Base-by-base conservation (phyloP, 1,140 invertebrate species). In the Vanessa atalanta region DNA sequence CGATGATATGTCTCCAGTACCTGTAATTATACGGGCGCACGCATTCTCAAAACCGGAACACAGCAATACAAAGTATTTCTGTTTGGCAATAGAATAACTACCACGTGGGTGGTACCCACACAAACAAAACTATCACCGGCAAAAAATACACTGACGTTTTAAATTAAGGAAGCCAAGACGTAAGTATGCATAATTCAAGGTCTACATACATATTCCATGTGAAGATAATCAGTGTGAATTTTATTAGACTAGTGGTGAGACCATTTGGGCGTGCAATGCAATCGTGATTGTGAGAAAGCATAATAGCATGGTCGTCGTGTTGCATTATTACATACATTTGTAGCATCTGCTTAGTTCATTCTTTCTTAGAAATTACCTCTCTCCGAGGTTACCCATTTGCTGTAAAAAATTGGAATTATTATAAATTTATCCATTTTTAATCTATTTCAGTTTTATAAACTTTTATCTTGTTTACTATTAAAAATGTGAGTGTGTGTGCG, bases 251-350 rank as follows among this genome's bases (percentile, higher is more conserved):
- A 70, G 72, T 47, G 53, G 51, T 72, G 65, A 63, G 65, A 73
- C 53, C 71, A 78, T 75, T 77, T 66, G 73, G 69, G 73, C 73
- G 71, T 77, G 75, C 73, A 68, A 72, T 74, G 74, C 68, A 81
- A 72, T 77, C 76, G 67, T 70, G 75, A 72, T 75, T 75, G 51
- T 70, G 72, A 47, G 74, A 76, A 67, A 60, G 65, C 72, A 74
- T 82, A 78, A 74, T 78, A 76, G 70, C 72, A 66, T 75, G 65
- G 48, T 73, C 65, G 65, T 47, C 47, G 68, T 76, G 75, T 76
- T 50, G 65, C 60, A 75, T 78, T 78, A 76, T 70, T 82, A 71
- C 74, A 78, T 82, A 75, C 57, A 68, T 63, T 73, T 67, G 43
- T 47, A 60, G 12, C 66, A 76, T 71, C 70, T 72, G 60, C 66